Evolutionary conservation across 2,888 invertebrate species (phyloP).

Genomic region (Phragmatobia fuliginosa): DNA sequence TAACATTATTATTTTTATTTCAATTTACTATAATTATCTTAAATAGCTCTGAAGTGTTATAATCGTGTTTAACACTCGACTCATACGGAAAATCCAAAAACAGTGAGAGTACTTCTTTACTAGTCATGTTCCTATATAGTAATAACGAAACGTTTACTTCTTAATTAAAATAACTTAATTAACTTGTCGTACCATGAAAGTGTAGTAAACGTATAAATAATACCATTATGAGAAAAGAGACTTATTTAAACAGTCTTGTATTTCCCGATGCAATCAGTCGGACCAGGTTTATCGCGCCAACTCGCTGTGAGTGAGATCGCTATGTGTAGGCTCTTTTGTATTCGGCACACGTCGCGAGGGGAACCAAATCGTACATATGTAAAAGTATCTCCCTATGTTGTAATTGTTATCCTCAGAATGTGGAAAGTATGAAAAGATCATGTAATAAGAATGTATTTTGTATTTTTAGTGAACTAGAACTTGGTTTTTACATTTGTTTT

Average conservation of each 20-base stretch:
- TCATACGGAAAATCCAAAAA: too few species aligned
- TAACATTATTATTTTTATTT: too few species aligned
- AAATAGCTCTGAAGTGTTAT: too few species aligned
- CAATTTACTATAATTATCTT: too few species aligned
- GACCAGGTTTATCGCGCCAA: conserved; percentile 6
- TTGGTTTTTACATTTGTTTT: background rate
- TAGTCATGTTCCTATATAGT: background rate
- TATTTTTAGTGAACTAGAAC: background rate
- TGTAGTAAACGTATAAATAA: background rate
- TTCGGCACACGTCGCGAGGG: conserved; percentile 22
- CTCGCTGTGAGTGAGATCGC: conserved; percentile 2
- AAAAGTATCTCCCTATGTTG: conserved; percentile 19
- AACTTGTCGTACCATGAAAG: background rate
- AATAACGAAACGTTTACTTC: background rate
- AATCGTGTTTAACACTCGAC: too few species aligned
- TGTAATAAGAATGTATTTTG: conserved; percentile 3
- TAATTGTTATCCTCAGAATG: conserved; percentile 23
- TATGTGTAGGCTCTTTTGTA: conserved; percentile 8
- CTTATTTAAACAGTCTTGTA: background rate
- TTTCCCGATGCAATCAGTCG: conserved; percentile 4
- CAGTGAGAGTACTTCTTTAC: too few species aligned
- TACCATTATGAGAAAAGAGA: background rate
- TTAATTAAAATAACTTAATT: background rate
- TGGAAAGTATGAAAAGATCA: conserved; percentile 13
- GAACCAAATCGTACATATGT: conserved; percentile 20